phyloP scores from a whole-genome alignment of 1,140 invertebrate species.

The Anastatus disparis region DNA sequence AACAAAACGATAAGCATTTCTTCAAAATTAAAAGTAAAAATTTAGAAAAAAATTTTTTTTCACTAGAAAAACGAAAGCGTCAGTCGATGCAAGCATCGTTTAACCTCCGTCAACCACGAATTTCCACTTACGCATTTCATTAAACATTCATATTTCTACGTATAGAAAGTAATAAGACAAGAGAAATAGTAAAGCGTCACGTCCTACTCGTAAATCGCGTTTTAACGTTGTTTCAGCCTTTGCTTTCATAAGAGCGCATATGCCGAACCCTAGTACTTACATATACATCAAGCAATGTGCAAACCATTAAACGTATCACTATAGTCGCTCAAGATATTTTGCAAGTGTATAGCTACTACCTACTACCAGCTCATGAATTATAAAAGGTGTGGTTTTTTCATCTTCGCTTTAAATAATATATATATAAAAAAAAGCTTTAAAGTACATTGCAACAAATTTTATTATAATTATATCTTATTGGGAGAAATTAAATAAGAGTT shows the following conservation, averaged over 20 bases:
- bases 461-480: no score
- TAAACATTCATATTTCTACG: neutral
- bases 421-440: no score
- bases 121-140: neutral
- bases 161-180: neutral
- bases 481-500: no score
- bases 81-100: no score
- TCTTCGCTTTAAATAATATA: no score
- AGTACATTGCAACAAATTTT: no score
- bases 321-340: neutral
- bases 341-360: neutral
- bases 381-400: no score
- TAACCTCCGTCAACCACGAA: neutral
- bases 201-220: slow-evolving; percentile 19
- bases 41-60: no score
- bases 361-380: neutral
- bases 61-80: no score
- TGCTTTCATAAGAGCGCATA: slow-evolving; percentile 1
- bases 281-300: neutral
- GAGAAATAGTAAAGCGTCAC: slow-evolving; percentile 3
- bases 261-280: neutral
- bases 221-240: neutral
- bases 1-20: no score
- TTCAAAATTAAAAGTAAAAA: no score
- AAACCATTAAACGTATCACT: no score